A percentile compares a stretch with the other conserved stretches of the same genome.
These are phyloP conservation scores for Lepidurus apus DNA, from an alignment of 1,140 invertebrate genomes.

Conservation along the genomic window DNA sequence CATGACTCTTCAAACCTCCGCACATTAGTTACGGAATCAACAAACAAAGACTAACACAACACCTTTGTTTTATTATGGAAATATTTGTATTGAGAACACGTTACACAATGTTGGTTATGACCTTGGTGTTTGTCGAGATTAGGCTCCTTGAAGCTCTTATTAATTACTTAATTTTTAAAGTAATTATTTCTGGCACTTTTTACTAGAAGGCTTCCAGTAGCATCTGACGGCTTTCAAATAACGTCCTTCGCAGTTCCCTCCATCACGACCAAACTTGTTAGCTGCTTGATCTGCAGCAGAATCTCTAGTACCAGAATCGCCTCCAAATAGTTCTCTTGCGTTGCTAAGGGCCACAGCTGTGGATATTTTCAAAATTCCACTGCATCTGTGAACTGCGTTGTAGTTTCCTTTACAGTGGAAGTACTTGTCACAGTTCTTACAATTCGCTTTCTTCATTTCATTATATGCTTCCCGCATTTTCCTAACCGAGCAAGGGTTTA, in stretches of 20 bases:
- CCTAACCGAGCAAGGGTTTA: conserved; percentile 27
- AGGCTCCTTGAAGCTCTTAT: too few relatives aligned
- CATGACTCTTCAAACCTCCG: too few relatives aligned
- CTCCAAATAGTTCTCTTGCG: not conserved
- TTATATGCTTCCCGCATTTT: conserved; percentile 26
- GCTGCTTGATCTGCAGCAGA: conserved; percentile 24
- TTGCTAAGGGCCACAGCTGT: conserved; percentile 18
- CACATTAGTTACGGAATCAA: too few relatives aligned
- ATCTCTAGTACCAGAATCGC: not conserved
- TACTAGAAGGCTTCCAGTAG: not conserved
- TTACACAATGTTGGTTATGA: too few relatives aligned
- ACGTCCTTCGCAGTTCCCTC: conserved; percentile 19
- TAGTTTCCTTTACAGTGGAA: conserved; percentile 31
- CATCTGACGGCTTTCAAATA: conserved; percentile 19
- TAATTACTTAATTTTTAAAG: not conserved
- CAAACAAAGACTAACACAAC: too few relatives aligned
- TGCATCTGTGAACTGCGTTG: conserved; percentile 8
- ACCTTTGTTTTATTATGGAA: too few relatives aligned
- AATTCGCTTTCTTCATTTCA: conserved; percentile 28
- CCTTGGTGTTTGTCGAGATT: too few relatives aligned
- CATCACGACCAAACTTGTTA: conserved; percentile 7
- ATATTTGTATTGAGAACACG: too few relatives aligned
- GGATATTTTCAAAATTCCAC: not conserved
- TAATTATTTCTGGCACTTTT: conserved; percentile 26
- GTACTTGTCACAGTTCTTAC: conserved; percentile 28